These are phyloP conservation scores for Malurus cyaneus DNA, from an alignment of 2,113 vertebrate genomes.

Conservation along the genomic window DNA sequence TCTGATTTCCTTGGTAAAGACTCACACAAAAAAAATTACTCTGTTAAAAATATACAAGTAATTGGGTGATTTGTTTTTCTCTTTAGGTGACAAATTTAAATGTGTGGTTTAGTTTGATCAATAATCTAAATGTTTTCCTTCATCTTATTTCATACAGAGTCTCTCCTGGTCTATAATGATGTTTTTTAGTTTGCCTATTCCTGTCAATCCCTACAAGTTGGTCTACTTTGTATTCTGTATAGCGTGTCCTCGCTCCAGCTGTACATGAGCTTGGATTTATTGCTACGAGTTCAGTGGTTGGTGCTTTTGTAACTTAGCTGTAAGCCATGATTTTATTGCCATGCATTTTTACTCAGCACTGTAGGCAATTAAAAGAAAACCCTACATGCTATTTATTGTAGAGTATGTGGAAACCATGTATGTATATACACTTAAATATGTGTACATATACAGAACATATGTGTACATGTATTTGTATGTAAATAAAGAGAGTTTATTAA, in stretches of 20 bases:
- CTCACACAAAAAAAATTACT: not conserved
- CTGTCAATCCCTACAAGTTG: slow-evolving; percentile 32
- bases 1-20: not conserved
- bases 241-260: slow-evolving; percentile 55
- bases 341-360: slow-evolving; percentile 73
- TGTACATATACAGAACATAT: slow-evolving; percentile 68
- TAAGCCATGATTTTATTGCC: slow-evolving; percentile 72
- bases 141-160: not conserved
- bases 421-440: slow-evolving; percentile 75
- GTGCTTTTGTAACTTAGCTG: slow-evolving; percentile 75
- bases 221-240: slow-evolving; percentile 69
- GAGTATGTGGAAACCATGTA: slow-evolving; percentile 69
- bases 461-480: slow-evolving; percentile 78
- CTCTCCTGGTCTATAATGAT: slow-evolving; percentile 20
- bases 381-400: slow-evolving; percentile 71
- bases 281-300: slow-evolving; percentile 59
- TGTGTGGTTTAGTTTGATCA: slow-evolving; percentile 24
- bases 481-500: slow-evolving; percentile 82
- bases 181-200: slow-evolving; percentile 33
- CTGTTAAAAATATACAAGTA: not conserved
- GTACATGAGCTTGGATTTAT: slow-evolving; percentile 71
- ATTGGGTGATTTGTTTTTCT: slow-evolving; percentile 16
- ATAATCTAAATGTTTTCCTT: slow-evolving; percentile 19
- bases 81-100: slow-evolving; percentile 10
- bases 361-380: slow-evolving; percentile 62